phyloP scores from a whole-genome alignment of 2,113 vertebrate species.

The Archilochus colubris region DNA sequence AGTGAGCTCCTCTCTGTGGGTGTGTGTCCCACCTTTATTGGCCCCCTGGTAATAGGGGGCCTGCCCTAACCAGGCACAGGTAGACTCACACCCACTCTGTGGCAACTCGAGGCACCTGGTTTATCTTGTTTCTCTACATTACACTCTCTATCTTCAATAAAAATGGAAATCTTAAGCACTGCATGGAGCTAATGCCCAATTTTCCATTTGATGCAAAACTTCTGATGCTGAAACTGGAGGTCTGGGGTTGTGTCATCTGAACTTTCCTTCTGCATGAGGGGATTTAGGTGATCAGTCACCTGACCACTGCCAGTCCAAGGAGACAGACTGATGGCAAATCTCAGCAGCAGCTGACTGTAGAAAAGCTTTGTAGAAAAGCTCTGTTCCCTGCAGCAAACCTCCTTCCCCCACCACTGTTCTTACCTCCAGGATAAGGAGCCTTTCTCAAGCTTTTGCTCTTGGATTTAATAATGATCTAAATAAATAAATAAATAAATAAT shows the following conservation, averaged over 20 bases:
- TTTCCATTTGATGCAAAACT: neutral
- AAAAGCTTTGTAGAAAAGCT: neutral
- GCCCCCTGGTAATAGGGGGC: too few species aligned
- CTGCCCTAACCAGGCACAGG: too few species aligned
- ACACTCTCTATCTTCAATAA: neutral
- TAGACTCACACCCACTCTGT: too few species aligned
- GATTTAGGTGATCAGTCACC: neutral
- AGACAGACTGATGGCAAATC: neutral
- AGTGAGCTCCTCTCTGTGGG: too few species aligned
- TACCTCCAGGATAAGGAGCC: neutral
- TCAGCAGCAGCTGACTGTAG: neutral
- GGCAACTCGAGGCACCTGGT: too few species aligned
- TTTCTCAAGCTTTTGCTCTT: neutral
- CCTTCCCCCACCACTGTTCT: neutral
- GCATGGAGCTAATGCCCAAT: fast-evolving
- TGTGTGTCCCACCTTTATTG: too few species aligned
- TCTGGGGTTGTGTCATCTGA: neutral
- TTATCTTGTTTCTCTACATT: too few species aligned
- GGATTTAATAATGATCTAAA: neutral
- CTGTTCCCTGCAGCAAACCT: neutral
- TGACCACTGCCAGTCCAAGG: neutral
- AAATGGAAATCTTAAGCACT: neutral
- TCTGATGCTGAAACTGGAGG: neutral
- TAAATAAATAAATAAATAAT: neutral
- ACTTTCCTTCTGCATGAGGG: neutral